phyloP scores from a whole-genome alignment of 2,888 invertebrate genomes.

The Harmothoe impar region DNA sequence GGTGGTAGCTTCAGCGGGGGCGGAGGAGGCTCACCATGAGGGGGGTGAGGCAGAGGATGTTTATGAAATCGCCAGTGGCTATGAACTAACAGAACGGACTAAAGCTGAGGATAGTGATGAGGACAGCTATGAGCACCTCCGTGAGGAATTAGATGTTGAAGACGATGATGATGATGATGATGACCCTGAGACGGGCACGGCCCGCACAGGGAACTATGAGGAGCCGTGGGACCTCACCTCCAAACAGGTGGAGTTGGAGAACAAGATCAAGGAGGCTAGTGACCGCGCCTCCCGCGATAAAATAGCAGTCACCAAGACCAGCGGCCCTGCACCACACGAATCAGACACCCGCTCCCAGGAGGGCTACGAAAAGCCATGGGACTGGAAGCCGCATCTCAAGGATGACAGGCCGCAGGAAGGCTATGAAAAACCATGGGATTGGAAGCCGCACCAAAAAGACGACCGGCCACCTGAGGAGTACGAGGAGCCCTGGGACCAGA shows the following conservation, averaged over 20 bases:
- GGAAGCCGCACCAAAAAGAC: conserved; percentile 71
- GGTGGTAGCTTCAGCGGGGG: background rate
- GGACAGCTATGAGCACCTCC: conserved; percentile 66
- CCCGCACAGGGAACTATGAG: conserved; percentile 70
- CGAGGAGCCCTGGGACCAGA: conserved; percentile 70
- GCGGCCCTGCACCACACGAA: conserved; percentile 47
- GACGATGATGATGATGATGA: background rate
- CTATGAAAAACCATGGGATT: conserved; percentile 72
- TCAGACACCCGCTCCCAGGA: conserved; percentile 69
- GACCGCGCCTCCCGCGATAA: conserved; percentile 21
- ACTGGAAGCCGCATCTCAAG: conserved; percentile 71
- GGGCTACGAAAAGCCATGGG: conserved; percentile 73
- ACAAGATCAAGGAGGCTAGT: conserved; percentile 74
- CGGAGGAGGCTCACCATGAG: background rate
- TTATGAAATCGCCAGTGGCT: conserved; percentile 27
- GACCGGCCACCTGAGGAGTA: conserved; percentile 69
- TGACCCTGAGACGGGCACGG: conserved; percentile 1
- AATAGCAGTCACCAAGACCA: background rate
- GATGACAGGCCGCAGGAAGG: conserved; percentile 69
- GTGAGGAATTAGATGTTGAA: background rate
- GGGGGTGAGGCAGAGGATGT: conserved; percentile 49
- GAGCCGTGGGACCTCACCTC: conserved; percentile 72
- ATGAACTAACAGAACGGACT: conserved; percentile 61
- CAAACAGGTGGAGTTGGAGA: conserved; percentile 77
- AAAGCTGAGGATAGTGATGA: conserved; percentile 60